A percentile compares a stretch with the other conserved stretches of the same genome.
These are phyloP conservation scores for Zaprionus bogoriensis DNA, from an alignment of 2,888 invertebrate genomes.

Conservation along the genomic window DNA sequence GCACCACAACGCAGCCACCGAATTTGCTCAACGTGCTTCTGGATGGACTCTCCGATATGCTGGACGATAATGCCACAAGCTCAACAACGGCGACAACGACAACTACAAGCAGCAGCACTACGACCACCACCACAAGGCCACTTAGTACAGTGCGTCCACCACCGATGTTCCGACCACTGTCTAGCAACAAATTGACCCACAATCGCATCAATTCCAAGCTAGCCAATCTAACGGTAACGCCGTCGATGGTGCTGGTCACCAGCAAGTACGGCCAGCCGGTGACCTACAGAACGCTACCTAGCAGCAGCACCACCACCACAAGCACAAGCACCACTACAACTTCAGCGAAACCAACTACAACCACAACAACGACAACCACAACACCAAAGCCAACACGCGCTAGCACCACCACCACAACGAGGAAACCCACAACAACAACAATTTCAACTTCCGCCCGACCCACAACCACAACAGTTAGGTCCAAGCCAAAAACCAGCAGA, in stretches of 20 bases:
- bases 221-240: conserved; percentile 72
- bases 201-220: conserved; percentile 78
- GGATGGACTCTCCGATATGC: conserved; percentile 73
- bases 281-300: conserved; percentile 56
- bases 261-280: conserved; percentile 61
- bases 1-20: conserved; percentile 29
- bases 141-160: conserved; percentile 38
- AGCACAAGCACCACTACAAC: conserved; percentile 14
- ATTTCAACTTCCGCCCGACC: neutral
- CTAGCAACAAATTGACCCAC: conserved; percentile 62
- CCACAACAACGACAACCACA: conserved; percentile 19
- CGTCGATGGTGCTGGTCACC: conserved; percentile 62
- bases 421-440: conserved; percentile 24
- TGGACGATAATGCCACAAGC: conserved; percentile 51
- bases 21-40: conserved; percentile 64
- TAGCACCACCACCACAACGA: conserved; percentile 27
- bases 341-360: conserved; percentile 27
- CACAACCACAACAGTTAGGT: neutral
- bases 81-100: conserved; percentile 21
- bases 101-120: conserved; percentile 10
- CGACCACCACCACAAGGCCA: conserved; percentile 23
- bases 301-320: conserved; percentile 10
- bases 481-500: neutral
- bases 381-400: neutral
- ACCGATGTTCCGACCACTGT: conserved; percentile 74